phyloP scores from a whole-genome alignment of 2,113 vertebrate species.

The Arvicanthis niloticus region DNA sequence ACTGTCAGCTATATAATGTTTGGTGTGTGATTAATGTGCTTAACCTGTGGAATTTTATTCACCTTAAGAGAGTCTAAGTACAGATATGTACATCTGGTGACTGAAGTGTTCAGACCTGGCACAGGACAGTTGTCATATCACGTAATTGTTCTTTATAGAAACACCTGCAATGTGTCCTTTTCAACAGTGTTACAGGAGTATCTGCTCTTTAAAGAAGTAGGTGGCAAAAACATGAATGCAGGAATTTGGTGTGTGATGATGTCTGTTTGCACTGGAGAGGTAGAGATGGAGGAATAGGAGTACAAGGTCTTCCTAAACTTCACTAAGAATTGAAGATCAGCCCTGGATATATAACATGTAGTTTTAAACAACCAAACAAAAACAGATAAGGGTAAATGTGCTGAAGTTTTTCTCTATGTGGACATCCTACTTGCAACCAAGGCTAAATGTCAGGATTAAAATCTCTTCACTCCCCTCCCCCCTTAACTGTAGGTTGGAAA shows the following conservation, averaged over 20 bases:
- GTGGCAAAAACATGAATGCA: neutral
- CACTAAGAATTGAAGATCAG: neutral
- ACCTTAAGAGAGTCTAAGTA: constrained; percentile 4
- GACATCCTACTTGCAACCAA: neutral
- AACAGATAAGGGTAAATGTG: neutral
- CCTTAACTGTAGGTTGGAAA: neutral
- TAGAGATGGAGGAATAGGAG: neutral
- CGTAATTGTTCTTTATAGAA: neutral
- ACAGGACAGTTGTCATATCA: neutral
- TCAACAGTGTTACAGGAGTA: neutral
- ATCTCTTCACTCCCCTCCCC: neutral
- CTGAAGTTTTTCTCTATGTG: neutral
- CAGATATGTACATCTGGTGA: neutral
- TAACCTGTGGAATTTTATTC: neutral
- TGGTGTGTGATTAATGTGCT: neutral
- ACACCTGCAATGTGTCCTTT: neutral
- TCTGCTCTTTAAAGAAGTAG: neutral
- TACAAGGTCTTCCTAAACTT: neutral
- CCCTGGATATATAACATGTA: neutral
- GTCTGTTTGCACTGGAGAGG: too few species aligned
- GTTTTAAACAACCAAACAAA: neutral
- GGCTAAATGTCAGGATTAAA: neutral
- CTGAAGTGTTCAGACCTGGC: neutral
- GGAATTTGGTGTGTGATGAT: neutral
- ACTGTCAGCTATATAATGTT: neutral